These are phyloP conservation scores for Pteropus alecto DNA, from an alignment of 2,113 vertebrate genomes.

Conservation along the genomic window DNA sequence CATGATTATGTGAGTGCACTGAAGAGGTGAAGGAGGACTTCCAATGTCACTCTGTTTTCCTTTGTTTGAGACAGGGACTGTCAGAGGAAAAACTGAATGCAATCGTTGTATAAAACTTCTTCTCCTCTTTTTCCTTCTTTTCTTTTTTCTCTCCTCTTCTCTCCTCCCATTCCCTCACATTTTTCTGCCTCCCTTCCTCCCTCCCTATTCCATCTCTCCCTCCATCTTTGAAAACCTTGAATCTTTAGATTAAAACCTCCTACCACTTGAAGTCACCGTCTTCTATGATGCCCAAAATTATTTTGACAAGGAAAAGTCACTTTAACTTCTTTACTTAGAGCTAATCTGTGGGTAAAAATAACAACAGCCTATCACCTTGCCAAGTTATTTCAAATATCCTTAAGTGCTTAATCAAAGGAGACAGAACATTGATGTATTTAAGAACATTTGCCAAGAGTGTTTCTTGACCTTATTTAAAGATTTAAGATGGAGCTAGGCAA, in stretches of 20 bases:
- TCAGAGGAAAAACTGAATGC: background rate
- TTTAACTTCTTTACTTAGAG: constrained; percentile 49
- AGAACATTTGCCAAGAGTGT: constrained; percentile 49
- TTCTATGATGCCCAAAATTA: constrained; percentile 41
- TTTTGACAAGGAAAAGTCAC: constrained; percentile 68
- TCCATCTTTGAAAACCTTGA: background rate
- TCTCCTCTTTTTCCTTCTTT: background rate
- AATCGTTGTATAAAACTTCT: background rate
- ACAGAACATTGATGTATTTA: constrained; percentile 58
- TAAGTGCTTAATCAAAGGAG: constrained; percentile 60
- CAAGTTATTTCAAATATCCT: constrained; percentile 53
- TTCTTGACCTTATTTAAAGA: constrained; percentile 68
- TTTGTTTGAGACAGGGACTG: background rate
- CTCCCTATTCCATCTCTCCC: background rate
- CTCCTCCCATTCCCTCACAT: accelerated
- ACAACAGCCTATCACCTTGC: constrained; percentile 55
- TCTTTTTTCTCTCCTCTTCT: background rate
- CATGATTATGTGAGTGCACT: background rate
- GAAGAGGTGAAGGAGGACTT: background rate
- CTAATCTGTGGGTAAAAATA: constrained; percentile 62
- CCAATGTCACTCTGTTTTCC: background rate
- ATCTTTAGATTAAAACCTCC: constrained; percentile 6
- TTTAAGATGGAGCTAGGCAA: background rate
- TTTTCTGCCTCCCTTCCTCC: too few species aligned
- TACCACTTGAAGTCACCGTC: constrained; percentile 31